A percentile compares a stretch with the other conserved stretches of the same genome.
phyloP scores from a whole-genome alignment of 2,797 vertebrate genomes.

The Benthosema pterotum region DNA sequence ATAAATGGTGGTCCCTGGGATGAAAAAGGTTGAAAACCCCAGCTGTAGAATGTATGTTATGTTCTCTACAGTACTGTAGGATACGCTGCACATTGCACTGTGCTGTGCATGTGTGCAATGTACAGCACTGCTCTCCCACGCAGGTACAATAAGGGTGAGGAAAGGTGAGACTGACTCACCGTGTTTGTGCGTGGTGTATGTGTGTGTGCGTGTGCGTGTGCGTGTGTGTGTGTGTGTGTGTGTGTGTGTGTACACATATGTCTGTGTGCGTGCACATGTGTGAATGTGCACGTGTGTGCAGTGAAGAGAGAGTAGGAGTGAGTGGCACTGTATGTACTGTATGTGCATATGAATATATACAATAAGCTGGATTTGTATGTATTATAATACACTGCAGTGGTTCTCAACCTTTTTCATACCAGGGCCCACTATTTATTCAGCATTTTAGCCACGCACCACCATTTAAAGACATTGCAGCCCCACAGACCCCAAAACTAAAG shows the following conservation, averaged over 20 bases:
- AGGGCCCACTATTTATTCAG: no score
- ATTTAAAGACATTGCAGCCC: no score
- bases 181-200: slow-evolving; percentile 46
- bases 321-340: slow-evolving; percentile 16
- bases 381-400: no score
- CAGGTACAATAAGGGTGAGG: slow-evolving; percentile 76
- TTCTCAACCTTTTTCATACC: no score
- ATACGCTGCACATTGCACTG: slow-evolving; percentile 46
- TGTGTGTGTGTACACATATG: slow-evolving; percentile 21
- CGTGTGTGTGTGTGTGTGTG: slow-evolving; percentile 21
- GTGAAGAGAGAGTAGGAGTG: slow-evolving; percentile 20
- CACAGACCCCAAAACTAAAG: no score
- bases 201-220: slow-evolving; percentile 20
- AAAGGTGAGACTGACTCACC: slow-evolving; percentile 84
- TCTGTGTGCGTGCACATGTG: slow-evolving; percentile 49
- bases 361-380: no score
- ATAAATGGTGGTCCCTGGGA: no score
- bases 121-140: slow-evolving; percentile 74
- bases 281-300: slow-evolving; percentile 45
- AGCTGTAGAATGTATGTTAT: no score
- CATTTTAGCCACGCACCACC: no score
- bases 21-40: no score
- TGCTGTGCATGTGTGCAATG: slow-evolving; percentile 69
- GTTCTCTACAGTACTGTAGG: no score
- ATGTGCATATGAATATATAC: no score